Evolutionary conservation across 2,113 vertebrate species (phyloP).

Genomic region (Muscicapa adusta): DNA sequence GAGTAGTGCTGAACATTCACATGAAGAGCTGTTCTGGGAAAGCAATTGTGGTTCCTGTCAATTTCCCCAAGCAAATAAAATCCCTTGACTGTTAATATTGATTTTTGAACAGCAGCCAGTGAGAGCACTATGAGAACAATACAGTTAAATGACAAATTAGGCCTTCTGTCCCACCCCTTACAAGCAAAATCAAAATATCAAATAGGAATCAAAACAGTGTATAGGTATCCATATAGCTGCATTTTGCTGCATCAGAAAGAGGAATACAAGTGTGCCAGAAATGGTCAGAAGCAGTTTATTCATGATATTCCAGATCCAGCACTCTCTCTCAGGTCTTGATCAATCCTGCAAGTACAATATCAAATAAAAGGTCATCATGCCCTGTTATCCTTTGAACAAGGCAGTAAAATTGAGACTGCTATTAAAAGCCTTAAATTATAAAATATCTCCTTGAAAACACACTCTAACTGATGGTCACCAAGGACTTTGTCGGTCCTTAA

Average conservation of each 20-base stretch:
- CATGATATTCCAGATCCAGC: neutral
- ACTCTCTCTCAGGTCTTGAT: neutral
- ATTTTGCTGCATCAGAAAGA: neutral
- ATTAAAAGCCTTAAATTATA: neutral
- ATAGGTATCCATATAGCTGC: neutral
- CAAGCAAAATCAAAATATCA: neutral
- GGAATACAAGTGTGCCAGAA: neutral
- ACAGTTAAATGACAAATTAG: neutral
- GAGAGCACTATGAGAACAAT: neutral
- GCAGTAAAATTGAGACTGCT: neutral
- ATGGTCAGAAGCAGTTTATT: neutral
- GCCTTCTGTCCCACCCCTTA: neutral
- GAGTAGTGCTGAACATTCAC: neutral
- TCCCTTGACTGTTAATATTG: neutral
- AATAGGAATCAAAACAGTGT: neutral
- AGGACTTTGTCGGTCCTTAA: constrained; percentile 31
- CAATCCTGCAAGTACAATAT: neutral
- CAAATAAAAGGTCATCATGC: neutral
- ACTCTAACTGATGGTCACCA: constrained; percentile 7
- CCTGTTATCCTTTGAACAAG: neutral
- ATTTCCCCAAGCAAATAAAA: constrained; percentile 1
- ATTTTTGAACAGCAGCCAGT: neutral
- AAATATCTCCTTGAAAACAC: constrained; percentile 17
- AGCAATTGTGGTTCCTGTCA: neutral
- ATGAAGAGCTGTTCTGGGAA: neutral